Base-by-base conservation (phyloP, 2,797 vertebrate genomes). In the Argya squamiceps region DNA sequence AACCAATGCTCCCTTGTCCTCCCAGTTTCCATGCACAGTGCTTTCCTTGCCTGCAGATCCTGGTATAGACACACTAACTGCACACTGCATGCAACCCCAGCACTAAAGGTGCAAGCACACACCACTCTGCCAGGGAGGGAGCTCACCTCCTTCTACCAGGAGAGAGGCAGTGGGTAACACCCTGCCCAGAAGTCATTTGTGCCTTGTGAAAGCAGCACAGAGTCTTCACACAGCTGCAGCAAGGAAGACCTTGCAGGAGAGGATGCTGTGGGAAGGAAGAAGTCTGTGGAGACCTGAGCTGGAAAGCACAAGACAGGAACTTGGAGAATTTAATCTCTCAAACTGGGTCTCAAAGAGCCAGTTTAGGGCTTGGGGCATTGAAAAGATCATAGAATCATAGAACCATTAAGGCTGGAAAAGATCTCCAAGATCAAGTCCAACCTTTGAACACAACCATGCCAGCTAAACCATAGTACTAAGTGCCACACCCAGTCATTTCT, bases 151-250 rank as follows among this genome's bases (percentile, higher is more conserved):
- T 65, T 53, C 53, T 58, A 0, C 26, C 65, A n/a, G 59, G 29
- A 46, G 46, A 6, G 8, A 49, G 49, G 37, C 15, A 58, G 34
- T 8, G n/a, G 20, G 9, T 56, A 32, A 36, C 43, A 26, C 19
- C 0, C 0, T 8, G 9, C 14, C 39, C 55, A 65, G 23, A 29
- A 30, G 19, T 53, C 43, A 7, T 0, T 1, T 1, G 2, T 50
- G 24, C 30, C 53, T 36, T 49, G 30, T 84, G 83, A 50, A 77
- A 88, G 44, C 0, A 3, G 27, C n/a, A 34, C 39, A 11, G 78
- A 56, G 3, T 27, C 64, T 92, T 83, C 71, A 67, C 39, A 21
- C 4, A 52, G 49, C 26, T 78, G 41, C 37, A 71, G n/a, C 34
- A 39, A 37, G 30, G 44, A 47, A 22, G 18, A 71, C 12, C 14